Evolutionary conservation across 2,797 vertebrate genomes (phyloP).

Genomic region (Phoebastria nigripes): DNA sequence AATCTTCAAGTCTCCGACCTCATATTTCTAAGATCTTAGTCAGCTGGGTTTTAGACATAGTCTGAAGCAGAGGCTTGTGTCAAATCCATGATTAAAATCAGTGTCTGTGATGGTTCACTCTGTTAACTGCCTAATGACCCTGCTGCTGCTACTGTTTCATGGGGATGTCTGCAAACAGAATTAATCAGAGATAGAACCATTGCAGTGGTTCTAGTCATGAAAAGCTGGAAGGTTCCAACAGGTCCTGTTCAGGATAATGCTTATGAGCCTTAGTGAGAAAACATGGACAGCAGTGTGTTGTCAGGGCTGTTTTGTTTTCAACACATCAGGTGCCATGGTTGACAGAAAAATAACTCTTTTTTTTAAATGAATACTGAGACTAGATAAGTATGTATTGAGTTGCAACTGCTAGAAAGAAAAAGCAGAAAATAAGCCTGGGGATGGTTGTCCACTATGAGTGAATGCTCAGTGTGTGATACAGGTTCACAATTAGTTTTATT

Average conservation of each 20-base stretch:
- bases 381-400: not conserved
- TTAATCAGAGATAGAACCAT: not conserved
- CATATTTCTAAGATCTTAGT: not conserved
- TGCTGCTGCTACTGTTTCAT: not conserved
- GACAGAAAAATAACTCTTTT: not conserved
- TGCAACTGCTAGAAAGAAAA: not conserved
- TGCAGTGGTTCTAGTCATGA: not conserved
- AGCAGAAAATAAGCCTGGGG: not conserved
- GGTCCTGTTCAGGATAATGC: not conserved
- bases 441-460: not conserved
- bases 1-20: not conserved
- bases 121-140: not conserved
- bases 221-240: not conserved
- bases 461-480: constrained; percentile 36
- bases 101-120: not conserved
- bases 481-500: constrained; percentile 68
- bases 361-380: not conserved
- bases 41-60: not conserved
- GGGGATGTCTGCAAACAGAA: not conserved
- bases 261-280: not conserved
- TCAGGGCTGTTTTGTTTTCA: not conserved
- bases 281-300: not conserved
- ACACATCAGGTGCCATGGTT: not conserved
- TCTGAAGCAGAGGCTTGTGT: not conserved
- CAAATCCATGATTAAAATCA: not conserved